Evolutionary conservation across 2,113 vertebrate species (phyloP).

Genomic region (Centropus bengalensis): DNA sequence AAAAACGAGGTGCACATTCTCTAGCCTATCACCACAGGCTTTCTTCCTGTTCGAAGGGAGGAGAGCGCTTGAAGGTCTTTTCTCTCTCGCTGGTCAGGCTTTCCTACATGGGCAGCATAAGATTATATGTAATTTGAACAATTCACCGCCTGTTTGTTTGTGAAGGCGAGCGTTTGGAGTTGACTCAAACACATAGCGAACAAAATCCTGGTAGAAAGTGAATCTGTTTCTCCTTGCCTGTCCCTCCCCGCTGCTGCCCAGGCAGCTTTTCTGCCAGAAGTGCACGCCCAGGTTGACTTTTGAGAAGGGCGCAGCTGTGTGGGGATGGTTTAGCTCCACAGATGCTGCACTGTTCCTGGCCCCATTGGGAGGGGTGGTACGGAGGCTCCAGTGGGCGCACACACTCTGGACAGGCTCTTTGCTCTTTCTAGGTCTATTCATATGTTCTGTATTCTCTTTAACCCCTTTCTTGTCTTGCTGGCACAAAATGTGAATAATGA

Average conservation of each 20-base stretch:
- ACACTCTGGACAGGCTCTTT: not conserved
- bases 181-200: fast-evolving
- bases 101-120: not conserved
- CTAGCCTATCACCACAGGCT: not conserved
- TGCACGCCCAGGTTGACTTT: not conserved
- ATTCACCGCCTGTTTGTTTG: not conserved
- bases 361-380: not conserved
- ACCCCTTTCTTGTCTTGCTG: not conserved
- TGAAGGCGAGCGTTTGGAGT: not conserved
- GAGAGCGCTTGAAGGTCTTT: not conserved
- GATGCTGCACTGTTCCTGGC: not conserved
- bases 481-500: not conserved
- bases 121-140: not conserved
- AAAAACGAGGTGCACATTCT: not conserved
- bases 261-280: conserved; percentile 1
- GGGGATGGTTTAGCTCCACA: not conserved
- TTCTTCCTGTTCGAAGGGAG: not conserved
- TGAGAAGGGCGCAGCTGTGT: not conserved
- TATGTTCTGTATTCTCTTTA: not conserved
- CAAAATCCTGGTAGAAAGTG: not conserved
- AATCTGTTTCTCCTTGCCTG: not conserved
- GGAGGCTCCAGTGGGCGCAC: not conserved
- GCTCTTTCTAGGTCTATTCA: not conserved
- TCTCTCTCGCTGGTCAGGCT: not conserved
- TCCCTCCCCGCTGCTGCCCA: not conserved